These are phyloP conservation scores for Actinia tenebrosa DNA, from an alignment of 64 coral and sea anemone species.

Conservation along the genomic window DNA sequence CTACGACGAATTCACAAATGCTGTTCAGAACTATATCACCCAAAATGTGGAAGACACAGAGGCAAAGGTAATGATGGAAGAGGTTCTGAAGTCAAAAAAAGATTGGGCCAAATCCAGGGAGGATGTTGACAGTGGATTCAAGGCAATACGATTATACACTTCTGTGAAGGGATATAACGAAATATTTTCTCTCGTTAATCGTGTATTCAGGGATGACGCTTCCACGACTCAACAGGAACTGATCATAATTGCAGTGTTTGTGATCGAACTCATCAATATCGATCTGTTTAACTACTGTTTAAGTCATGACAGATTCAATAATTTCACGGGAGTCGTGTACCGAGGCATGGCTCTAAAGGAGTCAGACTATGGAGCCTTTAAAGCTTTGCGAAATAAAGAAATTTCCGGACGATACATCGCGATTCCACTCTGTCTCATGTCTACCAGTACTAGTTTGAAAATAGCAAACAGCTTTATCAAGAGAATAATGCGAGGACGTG, in stretches of 20 bases:
- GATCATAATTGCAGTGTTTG: neutral
- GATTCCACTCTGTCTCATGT: neutral
- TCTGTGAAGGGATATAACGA: neutral
- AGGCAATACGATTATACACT: neutral
- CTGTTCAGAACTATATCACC: neutral
- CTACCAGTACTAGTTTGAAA: neutral
- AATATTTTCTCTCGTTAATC: neutral
- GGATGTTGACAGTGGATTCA: neutral
- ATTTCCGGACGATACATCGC: neutral
- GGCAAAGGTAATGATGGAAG: neutral
- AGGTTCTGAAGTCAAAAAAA: neutral
- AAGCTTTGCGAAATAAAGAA: neutral
- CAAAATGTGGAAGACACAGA: neutral
- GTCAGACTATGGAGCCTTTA: neutral
- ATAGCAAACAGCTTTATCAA: neutral
- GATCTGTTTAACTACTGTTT: constrained; percentile 5
- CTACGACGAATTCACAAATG: neutral
- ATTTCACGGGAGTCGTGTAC: neutral
- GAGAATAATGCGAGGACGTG: neutral
- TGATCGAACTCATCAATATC: neutral
- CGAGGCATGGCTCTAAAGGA: neutral
- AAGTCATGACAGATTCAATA: neutral
- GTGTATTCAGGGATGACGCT: neutral
- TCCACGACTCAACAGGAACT: neutral
- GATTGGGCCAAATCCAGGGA: neutral